Percentiles rank a stretch among this genome's conserved stretches.
Evolutionary conservation across 2,888 invertebrate species (phyloP).

Genomic region (Meliscaeva auricollis): DNA sequence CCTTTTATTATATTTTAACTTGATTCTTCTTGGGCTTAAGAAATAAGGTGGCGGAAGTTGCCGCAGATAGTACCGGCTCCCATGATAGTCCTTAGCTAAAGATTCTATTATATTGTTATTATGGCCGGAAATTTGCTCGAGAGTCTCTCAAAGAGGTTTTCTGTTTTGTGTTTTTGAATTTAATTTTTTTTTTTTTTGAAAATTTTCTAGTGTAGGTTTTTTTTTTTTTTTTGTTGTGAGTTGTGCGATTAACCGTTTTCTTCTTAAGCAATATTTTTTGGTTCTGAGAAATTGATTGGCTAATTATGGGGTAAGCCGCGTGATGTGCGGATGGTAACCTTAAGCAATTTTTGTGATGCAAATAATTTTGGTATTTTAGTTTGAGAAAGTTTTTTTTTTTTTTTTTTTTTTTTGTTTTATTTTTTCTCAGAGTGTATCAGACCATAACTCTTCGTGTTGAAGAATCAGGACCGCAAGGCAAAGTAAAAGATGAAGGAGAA

Average conservation of each 20-base stretch:
- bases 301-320: constrained; percentile 67
- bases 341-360: constrained; percentile 72
- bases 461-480: constrained; percentile 48
- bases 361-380: constrained; percentile 69
- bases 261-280: constrained; percentile 29
- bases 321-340: constrained; percentile 53
- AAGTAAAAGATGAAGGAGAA: constrained; percentile 20
- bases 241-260: not conserved
- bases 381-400: constrained; percentile 40
- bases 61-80: constrained; percentile 63
- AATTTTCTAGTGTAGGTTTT: not conserved
- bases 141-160: constrained; percentile 63
- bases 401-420: not conserved
- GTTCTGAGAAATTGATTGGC: constrained; percentile 71
- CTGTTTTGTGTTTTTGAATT: constrained; percentile 39
- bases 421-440: constrained; percentile 50
- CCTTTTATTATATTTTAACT: not conserved
- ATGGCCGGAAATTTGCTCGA: constrained; percentile 74
- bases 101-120: constrained; percentile 76
- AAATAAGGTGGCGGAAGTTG: constrained; percentile 71
- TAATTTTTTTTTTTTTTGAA: constrained; percentile 16
- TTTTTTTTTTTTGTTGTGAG: constrained; percentile 30
- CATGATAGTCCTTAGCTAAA: constrained; percentile 45
- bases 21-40: constrained; percentile 47
- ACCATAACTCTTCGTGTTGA: constrained; percentile 69